Percentiles rank a stretch among this genome's conserved stretches.
Evolutionary conservation across 1,140 invertebrate genomes (phyloP).

Genomic region (Sogatella furcifera): DNA sequence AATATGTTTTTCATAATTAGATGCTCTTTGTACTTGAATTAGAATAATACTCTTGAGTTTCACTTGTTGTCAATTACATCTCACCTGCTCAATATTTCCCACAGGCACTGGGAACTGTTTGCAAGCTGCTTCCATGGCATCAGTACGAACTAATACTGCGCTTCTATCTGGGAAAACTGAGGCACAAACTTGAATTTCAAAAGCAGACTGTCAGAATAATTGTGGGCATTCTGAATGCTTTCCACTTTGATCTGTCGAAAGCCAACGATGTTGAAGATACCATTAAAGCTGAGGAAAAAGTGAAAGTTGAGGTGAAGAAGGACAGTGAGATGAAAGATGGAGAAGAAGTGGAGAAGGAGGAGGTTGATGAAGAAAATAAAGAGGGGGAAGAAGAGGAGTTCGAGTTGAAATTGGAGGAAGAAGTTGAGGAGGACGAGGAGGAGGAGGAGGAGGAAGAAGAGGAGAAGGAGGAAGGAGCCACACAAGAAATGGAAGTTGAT

Average conservation of each 20-base stretch:
- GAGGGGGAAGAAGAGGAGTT: constrained; percentile 28
- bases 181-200: constrained; percentile 57
- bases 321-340: constrained; percentile 6
- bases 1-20: no score
- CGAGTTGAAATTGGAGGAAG: constrained; percentile 17
- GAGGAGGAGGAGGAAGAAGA: constrained; percentile 19
- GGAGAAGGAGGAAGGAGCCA: neutral
- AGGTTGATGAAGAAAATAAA: constrained; percentile 20
- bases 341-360: constrained; percentile 20
- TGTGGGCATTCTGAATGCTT: constrained; percentile 75
- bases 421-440: constrained; percentile 23
- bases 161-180: constrained; percentile 65
- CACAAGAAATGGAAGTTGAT: constrained; percentile 7
- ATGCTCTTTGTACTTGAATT: no score
- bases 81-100: neutral
- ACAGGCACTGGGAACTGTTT: constrained; percentile 56
- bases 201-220: constrained; percentile 73
- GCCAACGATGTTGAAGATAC: constrained; percentile 25
- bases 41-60: no score
- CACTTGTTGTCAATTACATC: no score
- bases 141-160: constrained; percentile 72
- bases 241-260: constrained; percentile 82
- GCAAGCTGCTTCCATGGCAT: constrained; percentile 70
- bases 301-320: constrained; percentile 16
- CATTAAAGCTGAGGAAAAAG: neutral